Conservation (phyloP, 2,888 invertebrate species). For the Furcula furcula region DNA sequence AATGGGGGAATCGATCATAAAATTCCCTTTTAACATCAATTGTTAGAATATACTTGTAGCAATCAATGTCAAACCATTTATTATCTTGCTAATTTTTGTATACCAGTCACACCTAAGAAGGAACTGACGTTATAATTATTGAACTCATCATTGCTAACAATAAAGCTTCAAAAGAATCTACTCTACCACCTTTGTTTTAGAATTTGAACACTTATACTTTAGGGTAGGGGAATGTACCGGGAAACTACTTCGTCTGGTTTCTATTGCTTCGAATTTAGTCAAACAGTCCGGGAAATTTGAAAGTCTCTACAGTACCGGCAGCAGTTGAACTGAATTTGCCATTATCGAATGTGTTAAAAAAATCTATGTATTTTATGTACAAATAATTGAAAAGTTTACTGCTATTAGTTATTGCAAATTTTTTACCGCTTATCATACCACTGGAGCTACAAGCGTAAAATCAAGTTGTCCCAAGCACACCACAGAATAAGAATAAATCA, state of each 20-base stretch:
- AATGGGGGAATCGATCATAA: too few species aligned
- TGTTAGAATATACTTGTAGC: too few species aligned
- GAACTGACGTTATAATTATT: constrained; percentile 24
- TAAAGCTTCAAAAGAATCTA: constrained; percentile 7
- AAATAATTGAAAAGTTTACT: background rate
- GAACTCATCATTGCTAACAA: constrained; percentile 22
- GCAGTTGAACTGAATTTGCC: too few species aligned
- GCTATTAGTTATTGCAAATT: too few species aligned
- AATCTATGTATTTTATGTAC: too few species aligned
- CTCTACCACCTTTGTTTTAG: constrained; percentile 8
- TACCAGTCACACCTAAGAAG: too few species aligned
- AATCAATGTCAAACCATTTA: constrained; percentile 1
- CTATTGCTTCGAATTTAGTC: background rate
- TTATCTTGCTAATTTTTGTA: constrained; percentile 7
- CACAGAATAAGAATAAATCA: constrained; percentile 3
- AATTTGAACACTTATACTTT: constrained; percentile 1
- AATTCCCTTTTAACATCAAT: too few species aligned
- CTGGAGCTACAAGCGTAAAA: background rate
- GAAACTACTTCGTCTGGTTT: background rate
- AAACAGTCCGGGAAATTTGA: too few species aligned
- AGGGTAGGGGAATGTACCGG: background rate
- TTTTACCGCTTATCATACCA: background rate
- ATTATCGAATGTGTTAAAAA: too few species aligned
- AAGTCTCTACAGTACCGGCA: too few species aligned
- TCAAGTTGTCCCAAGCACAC: background rate